Evolutionary conservation across 2,113 vertebrate species (phyloP).

Genomic region (Alligator mississippiensis): DNA sequence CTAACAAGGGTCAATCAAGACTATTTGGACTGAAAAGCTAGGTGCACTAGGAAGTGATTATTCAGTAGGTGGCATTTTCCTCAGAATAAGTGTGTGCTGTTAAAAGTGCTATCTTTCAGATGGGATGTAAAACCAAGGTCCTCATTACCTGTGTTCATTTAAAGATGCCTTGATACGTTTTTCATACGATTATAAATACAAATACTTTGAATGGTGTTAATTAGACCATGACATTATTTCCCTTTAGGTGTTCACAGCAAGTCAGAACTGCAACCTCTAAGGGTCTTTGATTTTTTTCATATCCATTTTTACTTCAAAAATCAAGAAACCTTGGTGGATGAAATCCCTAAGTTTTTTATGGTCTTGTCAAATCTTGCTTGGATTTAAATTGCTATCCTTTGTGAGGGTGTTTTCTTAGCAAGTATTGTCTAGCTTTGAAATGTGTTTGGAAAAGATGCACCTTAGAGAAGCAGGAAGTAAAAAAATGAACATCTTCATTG

Average conservation of each 20-base stretch:
- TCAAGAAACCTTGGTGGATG: neutral
- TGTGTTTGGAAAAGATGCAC: neutral
- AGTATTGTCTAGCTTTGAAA: no score
- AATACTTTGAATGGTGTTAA: neutral
- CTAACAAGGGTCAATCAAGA: neutral
- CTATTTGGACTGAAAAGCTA: neutral
- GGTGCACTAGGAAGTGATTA: neutral
- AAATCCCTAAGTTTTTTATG: neutral
- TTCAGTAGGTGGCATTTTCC: constrained; percentile 61
- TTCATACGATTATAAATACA: neutral
- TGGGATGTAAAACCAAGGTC: neutral
- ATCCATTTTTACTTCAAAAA: neutral
- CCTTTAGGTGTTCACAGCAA: neutral
- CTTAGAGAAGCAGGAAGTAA: neutral
- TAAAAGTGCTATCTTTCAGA: fast-evolving
- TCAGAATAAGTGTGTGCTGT: neutral
- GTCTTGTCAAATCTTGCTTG: neutral
- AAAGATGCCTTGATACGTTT: neutral
- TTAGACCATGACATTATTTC: neutral
- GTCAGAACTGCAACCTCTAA: neutral
- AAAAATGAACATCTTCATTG: neutral
- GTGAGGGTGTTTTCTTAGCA: no score
- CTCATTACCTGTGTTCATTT: neutral
- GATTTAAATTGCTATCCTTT: neutral
- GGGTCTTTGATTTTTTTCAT: neutral